Base-by-base conservation (phyloP, 2,797 vertebrate genomes). In the Artibeus lituratus region DNA sequence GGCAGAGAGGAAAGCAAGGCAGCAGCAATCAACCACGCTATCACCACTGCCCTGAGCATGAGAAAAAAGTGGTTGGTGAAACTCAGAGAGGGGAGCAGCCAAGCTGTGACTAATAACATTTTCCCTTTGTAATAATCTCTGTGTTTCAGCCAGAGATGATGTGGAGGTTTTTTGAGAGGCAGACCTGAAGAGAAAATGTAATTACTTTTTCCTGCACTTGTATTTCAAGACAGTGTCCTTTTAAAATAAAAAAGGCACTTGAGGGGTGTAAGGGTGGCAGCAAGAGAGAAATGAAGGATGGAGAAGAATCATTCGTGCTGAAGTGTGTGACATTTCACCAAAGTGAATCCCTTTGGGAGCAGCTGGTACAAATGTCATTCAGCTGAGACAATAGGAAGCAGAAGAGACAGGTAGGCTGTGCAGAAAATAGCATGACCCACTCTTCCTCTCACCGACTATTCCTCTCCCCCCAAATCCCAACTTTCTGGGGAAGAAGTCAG, bases 251-350 rank as follows among this genome's bases (percentile, higher is more conserved):
- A 91, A 96, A 93, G 84, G 18, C 84, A 89, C 80, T 93, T 70
- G 19, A 57, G 35, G 55, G 53, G 10, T 83, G 39, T 88, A 90
- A 90, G 22, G 80, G 87, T 95, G 91, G 69, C n/a, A 2, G 70
- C 39, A 42, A 62, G 39, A 85, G 26, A 87, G 95, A 96, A 91
- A 74, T 76, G 85, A 85, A 93, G 94, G 83, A 72, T 89, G 86
- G 87, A 93, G 84, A 92, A 90, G 53, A 59, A 91, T 83, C 87
- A 82, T 93, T 69, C 29, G 2, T 80, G 26, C 90, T 92, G 86
- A 97, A 97, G 74, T 74, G 42, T 62, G 67, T 97, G 96, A 97
- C 93, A 97, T 97, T 97, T 98, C 76, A 15, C 94, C 95, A 81
- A 76, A 97, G 93, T 87, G 53, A 96, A 94, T 97, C 95, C 94